Evolutionary conservation across 1,140 invertebrate species (phyloP), one percentile per base, ranked within the genome.

Genomic region (Cydia splendana): DNA sequence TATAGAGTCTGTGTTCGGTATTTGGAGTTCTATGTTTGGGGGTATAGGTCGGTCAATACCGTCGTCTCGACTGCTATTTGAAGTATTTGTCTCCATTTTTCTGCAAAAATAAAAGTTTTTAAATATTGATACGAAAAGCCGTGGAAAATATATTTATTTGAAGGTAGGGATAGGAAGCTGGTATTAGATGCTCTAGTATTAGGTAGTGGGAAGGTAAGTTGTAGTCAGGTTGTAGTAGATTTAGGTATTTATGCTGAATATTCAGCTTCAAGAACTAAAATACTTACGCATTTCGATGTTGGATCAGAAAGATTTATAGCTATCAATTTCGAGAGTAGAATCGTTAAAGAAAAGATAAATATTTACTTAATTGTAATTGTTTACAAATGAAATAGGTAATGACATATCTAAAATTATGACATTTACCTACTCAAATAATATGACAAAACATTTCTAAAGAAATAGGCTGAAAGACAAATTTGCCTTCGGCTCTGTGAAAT

Each of bases 51-150:
- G 57, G 20, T 62, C 57, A n/a, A 24, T 62, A 53, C 38, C 73
- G 9, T 30, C 28, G 3, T 74, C 73, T 30, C 24, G 53, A 38
- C 45, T 75, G 13, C 48, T 13, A 18, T 7, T 42, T 10, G 67
- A 42, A 42, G 28, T 18, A 18, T 71, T 71, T 18, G 67, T 18
- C n/a, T 62, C 57, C 57, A 62, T 62, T 62, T 18, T 62, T n/a
- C 57, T 62, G 57, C 4, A 62, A 62, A 2, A 7, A 24, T 24
- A 24, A 24, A 24, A 24, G 24, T 24, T 24, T 1, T 24, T 24
- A 24, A 24, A 24, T 51, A 2, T 42, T 42, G 38, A 42, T 42
- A 42, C 9, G 45, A 48, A 15, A 15, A 48, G 45, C 13, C 13
- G 45, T 4, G 45, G 45, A 48, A 48, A 48, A 48, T 48, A 48